A percentile compares a stretch with the other conserved stretches of the same genome.
These are phyloP conservation scores for Actinia tenebrosa DNA, from an alignment of 64 coral and sea anemone genomes.

Conservation along the genomic window DNA sequence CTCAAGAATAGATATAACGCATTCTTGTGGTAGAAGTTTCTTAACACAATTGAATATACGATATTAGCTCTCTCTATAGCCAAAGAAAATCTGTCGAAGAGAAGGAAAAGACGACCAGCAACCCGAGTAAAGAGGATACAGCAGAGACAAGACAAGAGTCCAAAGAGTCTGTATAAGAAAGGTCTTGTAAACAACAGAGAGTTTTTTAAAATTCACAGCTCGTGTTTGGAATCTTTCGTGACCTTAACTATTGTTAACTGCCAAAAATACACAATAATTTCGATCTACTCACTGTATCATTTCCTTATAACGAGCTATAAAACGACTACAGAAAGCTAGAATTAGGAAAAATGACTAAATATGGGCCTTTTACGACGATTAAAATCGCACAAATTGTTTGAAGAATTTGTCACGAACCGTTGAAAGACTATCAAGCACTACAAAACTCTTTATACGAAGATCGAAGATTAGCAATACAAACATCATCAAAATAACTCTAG, in stretches of 20 bases:
- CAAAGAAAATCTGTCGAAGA: not conserved
- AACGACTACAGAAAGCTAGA: not conserved
- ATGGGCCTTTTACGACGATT: not conserved
- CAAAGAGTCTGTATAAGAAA: not conserved
- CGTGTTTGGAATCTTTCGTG: not conserved
- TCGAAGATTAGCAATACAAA: not conserved
- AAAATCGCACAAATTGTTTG: not conserved
- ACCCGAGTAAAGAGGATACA: not conserved
- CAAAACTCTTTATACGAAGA: not conserved
- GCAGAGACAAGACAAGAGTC: not conserved
- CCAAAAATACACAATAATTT: not conserved
- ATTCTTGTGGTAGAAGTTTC: slow-evolving; percentile 28
- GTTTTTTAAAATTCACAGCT: not conserved
- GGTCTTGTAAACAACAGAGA: not conserved
- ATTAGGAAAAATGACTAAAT: not conserved
- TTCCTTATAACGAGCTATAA: not conserved
- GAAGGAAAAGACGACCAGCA: not conserved
- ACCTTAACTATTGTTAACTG: not conserved
- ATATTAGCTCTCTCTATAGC: not conserved
- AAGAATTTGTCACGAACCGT: not conserved
- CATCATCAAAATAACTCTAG: not conserved
- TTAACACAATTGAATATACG: too few species aligned
- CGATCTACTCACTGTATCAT: not conserved
- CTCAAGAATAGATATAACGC: slow-evolving; percentile 29
- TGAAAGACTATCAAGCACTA: not conserved